Evolutionary conservation across 2,888 invertebrate species (phyloP).

Genomic region (Plutella xylostella): DNA sequence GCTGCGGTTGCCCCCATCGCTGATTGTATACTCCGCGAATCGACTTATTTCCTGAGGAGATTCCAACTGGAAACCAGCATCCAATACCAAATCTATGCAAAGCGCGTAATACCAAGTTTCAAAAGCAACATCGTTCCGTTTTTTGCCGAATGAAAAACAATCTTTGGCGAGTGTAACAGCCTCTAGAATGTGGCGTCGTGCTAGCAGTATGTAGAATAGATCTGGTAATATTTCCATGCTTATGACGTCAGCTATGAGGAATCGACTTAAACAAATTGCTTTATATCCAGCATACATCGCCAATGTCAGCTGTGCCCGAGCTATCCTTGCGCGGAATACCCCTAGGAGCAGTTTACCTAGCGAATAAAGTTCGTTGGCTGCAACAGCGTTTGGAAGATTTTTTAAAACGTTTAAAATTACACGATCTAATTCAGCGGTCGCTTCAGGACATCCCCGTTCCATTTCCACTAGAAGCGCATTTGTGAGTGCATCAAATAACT

Average conservation of each 20-base stretch:
- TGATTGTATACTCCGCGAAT: conserved; percentile 44
- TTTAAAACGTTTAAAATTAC: conserved; percentile 37
- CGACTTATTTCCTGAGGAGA: conserved; percentile 48
- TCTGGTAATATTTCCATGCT: conserved; percentile 54
- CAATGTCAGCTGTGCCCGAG: conserved; percentile 35
- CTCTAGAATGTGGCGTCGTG: conserved; percentile 55
- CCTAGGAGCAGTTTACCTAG: conserved; percentile 52
- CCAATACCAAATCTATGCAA: conserved; percentile 67
- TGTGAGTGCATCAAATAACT: conserved; percentile 56
- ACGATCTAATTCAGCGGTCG: conserved; percentile 42
- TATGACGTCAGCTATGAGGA: conserved; percentile 46
- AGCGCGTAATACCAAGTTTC: conserved; percentile 70
- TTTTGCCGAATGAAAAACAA: conserved; percentile 31
- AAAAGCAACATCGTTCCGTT: conserved; percentile 30
- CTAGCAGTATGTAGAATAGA: conserved; percentile 48
- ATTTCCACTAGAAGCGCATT: conserved; percentile 58
- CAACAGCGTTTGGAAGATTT: conserved; percentile 34
- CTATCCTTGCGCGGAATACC: conserved; percentile 49
- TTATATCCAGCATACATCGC: conserved; percentile 51
- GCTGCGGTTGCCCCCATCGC: conserved; percentile 29
- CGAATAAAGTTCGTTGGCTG: conserved; percentile 51
- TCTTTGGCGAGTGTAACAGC: conserved; percentile 55
- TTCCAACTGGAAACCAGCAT: conserved; percentile 67
- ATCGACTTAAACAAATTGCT: conserved; percentile 48
- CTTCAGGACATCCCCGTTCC: conserved; percentile 39